These are phyloP conservation scores for Crioceris asparagi DNA, from an alignment of 2,888 invertebrate genomes.

Conservation along the genomic window DNA sequence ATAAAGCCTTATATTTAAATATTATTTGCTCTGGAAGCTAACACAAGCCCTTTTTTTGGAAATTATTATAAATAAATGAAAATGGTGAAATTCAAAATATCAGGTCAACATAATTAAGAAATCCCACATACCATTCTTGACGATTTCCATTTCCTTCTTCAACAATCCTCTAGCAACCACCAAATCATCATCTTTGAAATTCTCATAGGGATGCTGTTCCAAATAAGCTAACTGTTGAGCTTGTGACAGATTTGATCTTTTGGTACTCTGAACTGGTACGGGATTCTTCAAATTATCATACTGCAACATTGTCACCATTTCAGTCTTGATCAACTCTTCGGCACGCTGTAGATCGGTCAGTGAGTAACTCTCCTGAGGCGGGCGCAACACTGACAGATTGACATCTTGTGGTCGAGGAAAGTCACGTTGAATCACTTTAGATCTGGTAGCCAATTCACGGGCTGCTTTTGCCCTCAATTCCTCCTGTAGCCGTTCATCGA, in stretches of 20 bases:
- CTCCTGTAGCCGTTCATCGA: slow-evolving; percentile 58
- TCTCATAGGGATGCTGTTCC: slow-evolving; percentile 76
- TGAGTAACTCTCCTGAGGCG: slow-evolving; percentile 61
- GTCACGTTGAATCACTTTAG: slow-evolving; percentile 69
- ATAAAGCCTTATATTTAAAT: too few species aligned
- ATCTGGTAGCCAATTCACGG: slow-evolving; percentile 62
- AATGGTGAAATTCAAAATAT: too few species aligned
- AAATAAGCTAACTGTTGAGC: slow-evolving; percentile 70
- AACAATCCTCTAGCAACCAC: slow-evolving; percentile 54
- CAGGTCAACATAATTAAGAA: too few species aligned
- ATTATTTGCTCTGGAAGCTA: too few species aligned
- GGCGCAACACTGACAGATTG: slow-evolving; percentile 71
- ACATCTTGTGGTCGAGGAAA: slow-evolving; percentile 79
- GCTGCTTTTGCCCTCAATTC: slow-evolving; percentile 61
- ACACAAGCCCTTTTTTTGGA: too few species aligned
- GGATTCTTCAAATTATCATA: slow-evolving; percentile 81
- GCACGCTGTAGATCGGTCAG: slow-evolving; percentile 86
- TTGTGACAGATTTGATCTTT: slow-evolving; percentile 48
- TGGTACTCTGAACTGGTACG: slow-evolving; percentile 34
- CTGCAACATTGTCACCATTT: slow-evolving; percentile 93
- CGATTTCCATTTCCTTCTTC: slow-evolving; percentile 76
- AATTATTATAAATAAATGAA: too few species aligned
- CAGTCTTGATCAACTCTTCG: slow-evolving; percentile 90
- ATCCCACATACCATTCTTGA: slow-evolving; percentile 67
- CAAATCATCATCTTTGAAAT: slow-evolving; percentile 57